Base-by-base conservation (phyloP, 2,797 vertebrate genomes). In the Diceros bicornis region DNA sequence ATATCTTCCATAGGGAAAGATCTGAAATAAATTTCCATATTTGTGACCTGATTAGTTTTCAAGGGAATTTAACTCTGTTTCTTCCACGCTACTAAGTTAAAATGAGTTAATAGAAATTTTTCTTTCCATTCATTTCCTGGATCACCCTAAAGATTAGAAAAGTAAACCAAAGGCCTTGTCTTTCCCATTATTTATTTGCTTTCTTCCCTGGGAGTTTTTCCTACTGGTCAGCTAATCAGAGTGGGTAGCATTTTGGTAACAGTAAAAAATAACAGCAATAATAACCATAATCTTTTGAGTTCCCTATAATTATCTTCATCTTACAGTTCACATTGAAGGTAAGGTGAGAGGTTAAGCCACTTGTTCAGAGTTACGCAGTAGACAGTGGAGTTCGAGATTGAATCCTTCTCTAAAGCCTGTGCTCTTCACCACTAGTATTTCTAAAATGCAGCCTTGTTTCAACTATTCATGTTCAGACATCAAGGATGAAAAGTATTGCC, bases 101-200 rank as follows among this genome's bases (percentile, higher is more conserved):
- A 96, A 89, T 72, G 13, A 66, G 13, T 72, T 78, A 57, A 61
- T 62, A 62, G 47, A 87, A 93, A 74, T 32, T 57, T 82, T 77
- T 59, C 13, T 96, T 86, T n/a, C 21, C 23, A 7, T 59, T 75
- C 44, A 88, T 74, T 89, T 78, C 61, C 52, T 74, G 61, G 21
- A 23, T 91, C 18, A 55, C 66, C 74, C 18, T 94, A 47, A 95
- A 92, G 34, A 59, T 62, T 57, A 75, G 41, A 79, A 88, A 68
- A 55, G 41, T 61, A 75, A 69, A 68, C 50, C 20, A 57, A 68
- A 83, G 93, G 13, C 2, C 29, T 87, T 64, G 14, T 41, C 92
- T 91, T 94, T 79, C 23, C 20, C 14, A 32, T 44, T 57, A 78
- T 78, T 78, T 91, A 88, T 69, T 93, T 90, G 68, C 47, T 85